Base-by-base conservation (phyloP, 2,888 invertebrate species). In the Mesorhabditis spiculigera region DNA sequence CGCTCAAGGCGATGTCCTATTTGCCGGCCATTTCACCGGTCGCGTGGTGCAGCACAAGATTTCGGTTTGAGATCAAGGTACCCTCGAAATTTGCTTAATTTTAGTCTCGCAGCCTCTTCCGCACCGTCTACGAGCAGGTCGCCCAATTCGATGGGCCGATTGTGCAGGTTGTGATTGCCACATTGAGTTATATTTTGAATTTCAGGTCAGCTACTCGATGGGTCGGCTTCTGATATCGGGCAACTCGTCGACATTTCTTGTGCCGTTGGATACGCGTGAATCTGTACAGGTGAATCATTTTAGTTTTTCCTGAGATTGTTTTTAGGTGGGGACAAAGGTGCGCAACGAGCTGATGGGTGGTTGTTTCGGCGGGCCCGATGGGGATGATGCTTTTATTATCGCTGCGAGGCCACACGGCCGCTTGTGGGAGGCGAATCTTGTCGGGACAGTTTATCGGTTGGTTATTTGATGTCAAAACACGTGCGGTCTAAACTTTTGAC, bases 341-440 rank as follows among this genome's bases (percentile, higher is more conserved):
- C 82, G 87, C 65, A 85, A 85, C 69, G 86, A 86, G 4, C 73
- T 79, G 10, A 67, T 82, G 78, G 87, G 87, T 5, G 84, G 86
- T 0, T 86, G 86, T 76, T 87, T 76, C 63, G 63, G 76, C 62
- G 13, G 61, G 41, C 66, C 63, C 13, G 69, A 43, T 10, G 64
- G 67, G 42, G 68, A 65, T 6, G 69, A 44, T 6, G 75, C 71
- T 0, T 82, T 82, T 69, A 81, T 87, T 41, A 86, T 86, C 74
- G 86, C 86, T 73, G 86, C 86, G 1, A 78, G 87, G 64, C 87
- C 87, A n/a, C 86, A 86, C 62, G 87, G 87, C 69, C 78, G 87
- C 5, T 77, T 87, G 62, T 87, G 87, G 87, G 87, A 87, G 81
- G 86, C 86, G 41, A 86, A 86, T 75, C 75, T 79, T 68, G 85